These are phyloP conservation scores for Heteronetta atricapilla DNA, from an alignment of 2,113 vertebrate genomes.

Conservation along the genomic window DNA sequence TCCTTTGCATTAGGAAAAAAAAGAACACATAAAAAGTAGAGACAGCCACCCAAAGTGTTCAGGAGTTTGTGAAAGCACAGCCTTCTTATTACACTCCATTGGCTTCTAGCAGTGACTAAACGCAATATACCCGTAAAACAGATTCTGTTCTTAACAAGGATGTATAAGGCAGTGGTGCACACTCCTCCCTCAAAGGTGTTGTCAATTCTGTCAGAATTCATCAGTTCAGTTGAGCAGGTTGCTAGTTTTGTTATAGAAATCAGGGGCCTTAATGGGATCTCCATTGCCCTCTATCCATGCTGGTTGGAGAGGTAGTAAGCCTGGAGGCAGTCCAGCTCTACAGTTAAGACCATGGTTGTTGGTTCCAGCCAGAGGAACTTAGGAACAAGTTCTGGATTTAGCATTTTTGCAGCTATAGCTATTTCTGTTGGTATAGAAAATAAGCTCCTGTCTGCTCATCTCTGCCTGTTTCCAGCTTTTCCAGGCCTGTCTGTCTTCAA, in stretches of 20 bases:
- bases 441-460: not conserved
- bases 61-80: not conserved
- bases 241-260: not conserved
- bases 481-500: not conserved
- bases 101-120: not conserved
- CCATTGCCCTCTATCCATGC: not conserved
- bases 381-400: not conserved
- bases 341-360: rapidly evolving
- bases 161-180: not conserved
- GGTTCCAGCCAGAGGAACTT: not conserved
- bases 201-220: not conserved
- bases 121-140: not conserved
- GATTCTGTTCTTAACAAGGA: not conserved
- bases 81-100: not conserved
- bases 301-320: not conserved
- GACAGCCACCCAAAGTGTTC: not conserved
- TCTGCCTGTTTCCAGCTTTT: not conserved
- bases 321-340: not conserved
- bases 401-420: not conserved
- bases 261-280: not conserved
- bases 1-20: not conserved
- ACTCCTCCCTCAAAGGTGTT: not conserved
- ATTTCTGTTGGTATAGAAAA: not conserved
- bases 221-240: not conserved
- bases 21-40: not conserved